Evolutionary conservation across 2,797 vertebrate genomes (phyloP).

Genomic region (Brachyrhaphis roseni): DNA sequence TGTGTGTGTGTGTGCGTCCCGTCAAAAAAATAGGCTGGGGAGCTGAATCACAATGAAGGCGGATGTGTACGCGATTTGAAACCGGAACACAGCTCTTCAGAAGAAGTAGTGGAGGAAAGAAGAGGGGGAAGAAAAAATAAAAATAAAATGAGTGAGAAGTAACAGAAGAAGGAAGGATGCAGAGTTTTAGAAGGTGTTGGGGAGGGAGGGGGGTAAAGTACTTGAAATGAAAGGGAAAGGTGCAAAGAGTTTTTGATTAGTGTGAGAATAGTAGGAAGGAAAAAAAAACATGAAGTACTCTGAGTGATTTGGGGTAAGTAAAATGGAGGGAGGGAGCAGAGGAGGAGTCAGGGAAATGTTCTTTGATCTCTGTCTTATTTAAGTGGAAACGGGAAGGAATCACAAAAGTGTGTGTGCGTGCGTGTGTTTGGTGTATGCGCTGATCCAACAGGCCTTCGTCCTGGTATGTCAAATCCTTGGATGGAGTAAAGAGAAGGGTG

Average conservation of each 20-base stretch:
- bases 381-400: slow-evolving; percentile 57
- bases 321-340: slow-evolving; percentile 51
- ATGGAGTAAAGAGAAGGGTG: slow-evolving; percentile 43
- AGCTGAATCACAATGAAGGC: slow-evolving; percentile 67
- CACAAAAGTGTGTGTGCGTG: slow-evolving; percentile 32
- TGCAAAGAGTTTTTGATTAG: background rate
- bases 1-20: background rate
- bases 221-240: background rate
- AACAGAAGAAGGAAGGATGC: background rate
- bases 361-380: slow-evolving; percentile 73
- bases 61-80: slow-evolving; percentile 68
- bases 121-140: background rate
- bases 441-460: slow-evolving; percentile 46
- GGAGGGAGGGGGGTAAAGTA: background rate
- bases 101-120: slow-evolving; percentile 13
- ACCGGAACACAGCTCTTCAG: slow-evolving; percentile 69
- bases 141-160: background rate
- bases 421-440: background rate
- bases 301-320: slow-evolving; percentile 36
- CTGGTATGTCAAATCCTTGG: slow-evolving; percentile 51
- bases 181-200: background rate
- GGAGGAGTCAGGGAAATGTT: slow-evolving; percentile 49
- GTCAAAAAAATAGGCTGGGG: slow-evolving; percentile 50
- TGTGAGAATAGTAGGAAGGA: slow-evolving; percentile 1
- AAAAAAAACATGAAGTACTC: slow-evolving; percentile 28